Base-by-base conservation (phyloP, 2,888 invertebrate genomes). In the Andricus curvator region DNA sequence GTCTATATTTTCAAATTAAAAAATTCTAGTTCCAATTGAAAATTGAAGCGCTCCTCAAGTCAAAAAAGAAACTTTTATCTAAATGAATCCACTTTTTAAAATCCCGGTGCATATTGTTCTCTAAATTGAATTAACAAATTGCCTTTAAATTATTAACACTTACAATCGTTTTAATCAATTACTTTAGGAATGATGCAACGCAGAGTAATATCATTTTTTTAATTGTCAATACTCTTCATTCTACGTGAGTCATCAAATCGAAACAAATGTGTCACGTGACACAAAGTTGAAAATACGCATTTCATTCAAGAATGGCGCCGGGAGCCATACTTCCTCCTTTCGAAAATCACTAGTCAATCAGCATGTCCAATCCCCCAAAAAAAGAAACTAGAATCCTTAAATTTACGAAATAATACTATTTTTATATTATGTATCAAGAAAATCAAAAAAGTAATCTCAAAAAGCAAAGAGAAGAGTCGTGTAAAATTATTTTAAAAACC, bases 221-320 rank as follows among this genome's bases (percentile, higher is more conserved):
- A 48, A 48, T 22, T 11, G 2, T 4, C 9, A 15, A 5, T n/a
- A 25, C 60, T 9, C 25, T 60, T 56, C 2, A 62, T 62, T 13
- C 25, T 62, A 62, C 60, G 25, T 62, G 60, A 62, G 51, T 51
- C 51, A 70, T 70, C 68, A 29, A 48, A 44, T 48, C 22, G 17
- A 70, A 29, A 48, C 68, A 51, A 70, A 78, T 37, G 29, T 17
- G 44, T 74, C 25, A 70, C 79, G 70, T 79, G 79, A 79, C 41
- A 9, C 6, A 25, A 25, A 41, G 9, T 15, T 37, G 66, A 33
- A 68, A 56, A 70, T 64, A 25, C 44, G 70, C 79, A 60, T 64
- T 17, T 79, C 70, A 79, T 79, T 79, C 79, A 60, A 79, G 74
- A 70, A 79, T 79, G 79, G 79, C 48, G 60, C 64, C 25, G 56